Evolutionary conservation across 2,888 invertebrate genomes (phyloP), one percentile per base, ranked within the genome.

Genomic region (Griposia aprilina): DNA sequence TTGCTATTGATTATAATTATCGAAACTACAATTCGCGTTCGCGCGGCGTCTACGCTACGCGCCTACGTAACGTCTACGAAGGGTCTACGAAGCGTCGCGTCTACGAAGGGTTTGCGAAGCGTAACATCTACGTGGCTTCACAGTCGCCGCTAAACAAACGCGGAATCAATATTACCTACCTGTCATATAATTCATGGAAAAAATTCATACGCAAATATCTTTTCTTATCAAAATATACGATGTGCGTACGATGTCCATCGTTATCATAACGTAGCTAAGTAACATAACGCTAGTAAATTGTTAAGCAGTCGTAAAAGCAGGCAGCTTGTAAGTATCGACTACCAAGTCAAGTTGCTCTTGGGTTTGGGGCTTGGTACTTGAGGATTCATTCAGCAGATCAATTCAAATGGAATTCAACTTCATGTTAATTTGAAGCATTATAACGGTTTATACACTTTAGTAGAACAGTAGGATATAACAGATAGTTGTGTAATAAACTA

Each of bases 361-460:
- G 30, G 30, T 36, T 36, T 36, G 30, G 30, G 30, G 30, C 30
- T 2, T 3, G 2, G 17, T 50, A 59, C 41, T 70, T 50, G 26
- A 23, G 4, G 30, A n/a, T 76, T 71, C 45, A 72, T 65, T 57
- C 26, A 48, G 45, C 15, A 30, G 17, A 50, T 74, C 41, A 48
- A 10, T 45, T 45, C 45, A 74, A 41, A 74, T 52, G 67, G 67
- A 60, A 74, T 74, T 60, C 66, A 52, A 67, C 6, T 57, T 13
- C 52, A 26, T 20, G 41, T 6, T 15, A 52, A 10, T 26, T 60
- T 26, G 1, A 75, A 73, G 41, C 36, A 23, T 23, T 59, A 1
- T 36, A 60, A 73, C 41, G 66, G 20, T 10, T 15, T 26, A 26
- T 15, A 23, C 17, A 30, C 41, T 41, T 41, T 41, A 30, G 10